A percentile compares a stretch with the other conserved stretches of the same genome.
Evolutionary conservation across 2,113 vertebrate genomes (phyloP).

Genomic region (Galbula dea): DNA sequence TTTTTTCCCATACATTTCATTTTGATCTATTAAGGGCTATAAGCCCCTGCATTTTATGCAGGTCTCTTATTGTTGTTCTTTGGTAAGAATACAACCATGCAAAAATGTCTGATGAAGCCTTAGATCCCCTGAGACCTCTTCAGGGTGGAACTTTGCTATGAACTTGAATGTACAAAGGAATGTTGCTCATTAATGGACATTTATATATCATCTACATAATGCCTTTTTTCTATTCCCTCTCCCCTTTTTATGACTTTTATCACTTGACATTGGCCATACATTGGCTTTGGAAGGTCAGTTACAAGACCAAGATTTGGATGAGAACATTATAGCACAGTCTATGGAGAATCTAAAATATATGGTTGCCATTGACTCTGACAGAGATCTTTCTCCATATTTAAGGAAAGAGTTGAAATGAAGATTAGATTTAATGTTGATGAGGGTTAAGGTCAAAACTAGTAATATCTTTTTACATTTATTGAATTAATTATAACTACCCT

Average conservation of each 20-base stretch:
- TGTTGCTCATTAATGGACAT: slow-evolving; percentile 1
- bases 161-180: slow-evolving; percentile 23
- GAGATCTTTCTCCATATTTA: not conserved
- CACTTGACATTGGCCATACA: not conserved
- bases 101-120: not conserved
- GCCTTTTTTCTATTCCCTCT: not conserved
- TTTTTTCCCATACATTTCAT: not conserved
- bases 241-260: slow-evolving; percentile 7
- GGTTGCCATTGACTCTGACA: not conserved
- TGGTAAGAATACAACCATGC: not conserved
- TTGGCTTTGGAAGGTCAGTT: not conserved
- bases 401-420: not conserved
- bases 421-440: slow-evolving; percentile 7
- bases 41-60: not conserved
- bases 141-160: not conserved
- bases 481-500: not conserved
- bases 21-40: not conserved
- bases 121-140: not conserved
- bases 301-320: slow-evolving; percentile 3
- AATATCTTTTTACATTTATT: not conserved
- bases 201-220: slow-evolving; percentile 42
- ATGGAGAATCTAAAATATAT: slow-evolving; percentile 28
- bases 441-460: not conserved
- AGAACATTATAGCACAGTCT: not conserved
- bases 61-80: not conserved